Base-by-base conservation (phyloP, 2,888 invertebrate genomes). In the Belgica antarctica region DNA sequence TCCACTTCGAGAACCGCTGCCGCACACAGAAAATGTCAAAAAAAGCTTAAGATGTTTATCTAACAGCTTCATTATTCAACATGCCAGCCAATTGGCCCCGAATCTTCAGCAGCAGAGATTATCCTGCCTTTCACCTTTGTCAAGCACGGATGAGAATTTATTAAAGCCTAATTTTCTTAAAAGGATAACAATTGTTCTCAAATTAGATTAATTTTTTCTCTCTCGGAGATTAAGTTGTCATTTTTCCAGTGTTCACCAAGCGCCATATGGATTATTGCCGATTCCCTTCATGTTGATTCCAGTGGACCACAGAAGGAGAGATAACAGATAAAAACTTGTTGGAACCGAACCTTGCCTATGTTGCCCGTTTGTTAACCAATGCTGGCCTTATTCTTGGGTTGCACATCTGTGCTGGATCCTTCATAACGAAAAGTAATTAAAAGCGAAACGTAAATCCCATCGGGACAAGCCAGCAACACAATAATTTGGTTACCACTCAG, bases 231-330 rank as follows among this genome's bases (percentile, higher is more conserved):
- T 68, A 68, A 34, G 68, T 57, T 68, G 68, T 68, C 68, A 68
- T 68, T 19, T 61, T 62, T 62, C 34, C 12, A 10, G 27, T 25
- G n/a, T 34, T 28, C 34, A 25, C 19, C 34, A 68, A 68, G 68
- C 68, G 68, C 68, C 68, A 68, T 19, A 57, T 68, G 57, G 68
- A 68, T 68, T 52, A 52, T 68, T 22, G 52, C 22, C 12, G 17
- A 31, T 52, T 52, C 22, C 8, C 41, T 15, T 41, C 52, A n/a
- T n/a, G 41, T 41, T 41, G 41, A 41, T 41, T 41, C 41, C n/a
- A n/a, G n/a, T n/a, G n/a, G n/a, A n/a, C n/a, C n/a, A n/a, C n/a
- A n/a, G n/a, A n/a, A n/a, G n/a, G n/a, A n/a, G n/a, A n/a, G n/a
- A n/a, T n/a, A n/a, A n/a, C n/a, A n/a, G n/a, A n/a, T n/a, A n/a